phyloP scores from a whole-genome alignment of 2,797 vertebrate genomes.

The Notoglanidium macrostoma region DNA sequence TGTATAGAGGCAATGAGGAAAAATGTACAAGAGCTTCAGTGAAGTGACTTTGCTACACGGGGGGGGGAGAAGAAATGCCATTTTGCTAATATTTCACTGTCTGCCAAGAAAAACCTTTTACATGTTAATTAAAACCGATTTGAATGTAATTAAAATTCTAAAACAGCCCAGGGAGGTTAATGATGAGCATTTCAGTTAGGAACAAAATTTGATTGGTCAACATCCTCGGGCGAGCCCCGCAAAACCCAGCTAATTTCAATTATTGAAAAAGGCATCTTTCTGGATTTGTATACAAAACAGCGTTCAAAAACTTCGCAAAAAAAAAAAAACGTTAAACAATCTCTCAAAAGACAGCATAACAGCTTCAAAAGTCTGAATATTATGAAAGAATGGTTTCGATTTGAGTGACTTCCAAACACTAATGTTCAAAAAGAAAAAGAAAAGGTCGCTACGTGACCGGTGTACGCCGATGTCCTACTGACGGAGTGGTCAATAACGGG shows the following conservation, averaged over 20 bases:
- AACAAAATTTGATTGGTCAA: conserved; percentile 10
- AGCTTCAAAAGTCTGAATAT: background rate
- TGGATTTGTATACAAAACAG: background rate
- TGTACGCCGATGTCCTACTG: too few species aligned
- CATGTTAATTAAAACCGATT: conserved; percentile 21
- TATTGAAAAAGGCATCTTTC: background rate
- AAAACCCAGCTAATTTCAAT: background rate
- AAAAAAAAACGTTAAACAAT: background rate
- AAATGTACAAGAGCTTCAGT: background rate
- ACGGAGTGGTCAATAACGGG: background rate
- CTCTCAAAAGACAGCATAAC: background rate
- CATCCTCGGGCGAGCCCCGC: background rate
- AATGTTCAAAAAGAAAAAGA: background rate
- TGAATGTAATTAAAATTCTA: conserved; percentile 12
- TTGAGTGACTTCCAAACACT: background rate
- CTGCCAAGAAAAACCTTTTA: conserved; percentile 22
- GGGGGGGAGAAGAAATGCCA: accelerated
- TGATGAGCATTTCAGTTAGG: conserved; percentile 12
- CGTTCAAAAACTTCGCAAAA: background rate
- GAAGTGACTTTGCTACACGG: background rate
- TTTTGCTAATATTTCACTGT: background rate
- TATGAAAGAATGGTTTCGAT: background rate
- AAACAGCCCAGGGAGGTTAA: conserved; percentile 7
- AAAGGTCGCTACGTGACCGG: too few species aligned
- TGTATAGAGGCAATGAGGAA: background rate